Evolutionary conservation across 2,113 vertebrate genomes (phyloP), one percentile per base, ranked within the genome.

Genomic region (Gymnogyps californianus): DNA sequence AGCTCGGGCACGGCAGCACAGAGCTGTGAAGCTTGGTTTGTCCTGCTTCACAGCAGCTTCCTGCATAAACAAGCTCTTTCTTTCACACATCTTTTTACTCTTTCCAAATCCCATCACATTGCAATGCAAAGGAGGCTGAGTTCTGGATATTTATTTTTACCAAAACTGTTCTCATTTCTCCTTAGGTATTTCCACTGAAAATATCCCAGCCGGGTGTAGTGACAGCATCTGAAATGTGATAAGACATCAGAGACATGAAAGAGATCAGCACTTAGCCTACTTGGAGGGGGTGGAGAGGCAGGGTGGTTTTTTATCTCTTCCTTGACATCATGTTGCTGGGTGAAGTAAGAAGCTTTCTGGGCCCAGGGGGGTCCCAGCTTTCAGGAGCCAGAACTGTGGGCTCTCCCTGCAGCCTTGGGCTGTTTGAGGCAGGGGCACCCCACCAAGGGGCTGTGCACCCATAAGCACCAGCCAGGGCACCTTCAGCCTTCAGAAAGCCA

Each of bases 31-130:
- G 82, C 70, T 62, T 9, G 2, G 82, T 85, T 91, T 96, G 91
- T 95, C 93, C 95, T 90, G 90, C 87, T 96, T 94, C 92, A 58
- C 87, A 90, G 90, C 78, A 93, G 71, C 75, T 80, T 79, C 66
- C 66, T 44, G 70, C 81, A 83, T 62, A 96, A 94, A 92, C 78
- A 85, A 95, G 74, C 87, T 91, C 77, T 4, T 19, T 57, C 88
- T 81, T 83, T 91, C 91, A 93, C 89, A 89, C 57, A 24, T 72
- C 64, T 57, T 89, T 84, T 83, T 78, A 64, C 55, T 94, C 80
- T 90, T 93, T 46, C 67, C 75, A 93, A 94, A 88, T 83, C 70
- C 49, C 62, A 36, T 51, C 55, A 13, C 58, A 67, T 13, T 62
- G 75, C 82, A 94, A 88, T 62, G 93, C 87, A 96, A 85, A 93